A percentile compares a stretch with the other conserved stretches of the same genome.
Evolutionary conservation across 37 sponge, comb jelly and placozoan genomes (phyloP).

Genomic region (Chondrilla cf. caribensis): DNA sequence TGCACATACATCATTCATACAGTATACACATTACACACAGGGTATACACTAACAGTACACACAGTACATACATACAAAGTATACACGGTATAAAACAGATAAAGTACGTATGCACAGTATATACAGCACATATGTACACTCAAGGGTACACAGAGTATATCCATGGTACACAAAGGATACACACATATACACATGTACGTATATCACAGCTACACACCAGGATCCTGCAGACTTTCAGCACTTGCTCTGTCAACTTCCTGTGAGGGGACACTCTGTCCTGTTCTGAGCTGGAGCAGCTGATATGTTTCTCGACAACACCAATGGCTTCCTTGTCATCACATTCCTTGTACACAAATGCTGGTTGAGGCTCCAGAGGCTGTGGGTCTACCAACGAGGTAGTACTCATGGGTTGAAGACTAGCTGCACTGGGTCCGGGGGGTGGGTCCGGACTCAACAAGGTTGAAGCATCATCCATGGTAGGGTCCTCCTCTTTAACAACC

Average conservation of each 20-base stretch:
- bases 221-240: constrained; percentile 47
- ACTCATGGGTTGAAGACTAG: background rate
- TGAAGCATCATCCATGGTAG: background rate
- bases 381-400: background rate
- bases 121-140: background rate
- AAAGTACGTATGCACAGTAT: too few species aligned
- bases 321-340: background rate
- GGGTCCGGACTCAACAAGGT: background rate
- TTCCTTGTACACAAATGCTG: constrained; percentile 1
- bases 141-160: too few species aligned
- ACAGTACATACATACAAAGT: too few species aligned
- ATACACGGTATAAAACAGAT: too few species aligned
- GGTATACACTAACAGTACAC: too few species aligned
- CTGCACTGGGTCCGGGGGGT: background rate
- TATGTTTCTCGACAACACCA: background rate
- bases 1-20: background rate
- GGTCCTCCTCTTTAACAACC: background rate
- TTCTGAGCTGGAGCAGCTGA: background rate
- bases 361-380: too few species aligned
- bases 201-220: constrained; percentile 36
- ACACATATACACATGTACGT: too few species aligned
- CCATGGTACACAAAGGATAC: too few species aligned
- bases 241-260: constrained; percentile 53
- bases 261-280: constrained; percentile 26
- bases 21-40: too few species aligned